These are phyloP conservation scores for Dendroctonus ponderosae DNA, from an alignment of 1,140 invertebrate species.

Conservation along the genomic window DNA sequence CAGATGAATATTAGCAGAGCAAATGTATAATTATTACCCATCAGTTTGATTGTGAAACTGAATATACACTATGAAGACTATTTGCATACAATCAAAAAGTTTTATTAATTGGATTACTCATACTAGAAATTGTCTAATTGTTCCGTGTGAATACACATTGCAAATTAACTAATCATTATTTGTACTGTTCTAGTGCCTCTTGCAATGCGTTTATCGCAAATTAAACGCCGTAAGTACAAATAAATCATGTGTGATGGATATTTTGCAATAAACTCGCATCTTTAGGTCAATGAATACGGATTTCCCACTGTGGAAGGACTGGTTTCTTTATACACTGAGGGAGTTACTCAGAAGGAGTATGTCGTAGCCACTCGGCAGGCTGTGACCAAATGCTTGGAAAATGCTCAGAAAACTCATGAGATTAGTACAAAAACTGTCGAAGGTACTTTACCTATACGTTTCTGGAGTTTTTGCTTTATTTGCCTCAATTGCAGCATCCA, in stretches of 20 bases:
- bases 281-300: constrained; percentile 54
- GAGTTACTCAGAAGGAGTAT: constrained; percentile 67
- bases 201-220: constrained; percentile 67
- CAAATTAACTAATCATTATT: constrained; percentile 1
- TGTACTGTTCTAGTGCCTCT: constrained; percentile 56
- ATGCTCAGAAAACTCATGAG: constrained; percentile 42
- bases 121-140: not conserved
- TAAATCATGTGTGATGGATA: not conserved
- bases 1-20: too few relatives aligned
- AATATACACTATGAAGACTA: too few relatives aligned
- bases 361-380: constrained; percentile 67
- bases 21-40: too few relatives aligned
- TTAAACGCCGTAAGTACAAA: constrained; percentile 62
- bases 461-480: not conserved
- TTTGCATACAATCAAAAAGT: too few relatives aligned
- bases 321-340: constrained; percentile 66
- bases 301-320: constrained; percentile 68
- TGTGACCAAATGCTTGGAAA: constrained; percentile 62
- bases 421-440: constrained; percentile 2
- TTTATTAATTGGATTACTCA: too few relatives aligned
- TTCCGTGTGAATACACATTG: too few relatives aligned
- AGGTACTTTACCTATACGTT: not conserved
- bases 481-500: constrained; percentile 56
- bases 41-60: too few relatives aligned
- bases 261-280: constrained; percentile 12